These are phyloP conservation scores for Diploscapter pachys DNA, from an alignment of 1,140 invertebrate species.

Conservation along the genomic window DNA sequence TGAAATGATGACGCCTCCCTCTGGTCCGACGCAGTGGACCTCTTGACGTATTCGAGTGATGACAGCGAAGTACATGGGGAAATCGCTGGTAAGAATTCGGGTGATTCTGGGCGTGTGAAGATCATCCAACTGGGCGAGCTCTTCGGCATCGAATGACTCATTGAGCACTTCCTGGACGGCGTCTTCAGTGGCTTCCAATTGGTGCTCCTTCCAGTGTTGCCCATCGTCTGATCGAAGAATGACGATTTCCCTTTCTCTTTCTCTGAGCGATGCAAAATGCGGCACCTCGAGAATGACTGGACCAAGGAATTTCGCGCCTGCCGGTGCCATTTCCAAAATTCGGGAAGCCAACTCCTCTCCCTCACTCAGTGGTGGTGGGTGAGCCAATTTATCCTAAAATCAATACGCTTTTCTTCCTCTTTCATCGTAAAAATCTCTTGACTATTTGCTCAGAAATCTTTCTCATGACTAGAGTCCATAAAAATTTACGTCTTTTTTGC, in stretches of 20 bases:
- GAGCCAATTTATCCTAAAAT: constrained; percentile 76
- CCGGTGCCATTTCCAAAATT: constrained; percentile 92
- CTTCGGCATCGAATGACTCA: constrained; percentile 87
- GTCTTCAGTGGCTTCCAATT: constrained; percentile 90
- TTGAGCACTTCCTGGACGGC: constrained; percentile 89
- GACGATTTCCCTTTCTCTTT: constrained; percentile 93
- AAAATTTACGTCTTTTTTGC: no score
- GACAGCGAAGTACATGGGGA: constrained; percentile 98
- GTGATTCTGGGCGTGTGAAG: constrained; percentile 81
- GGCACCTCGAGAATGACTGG: constrained; percentile 97
- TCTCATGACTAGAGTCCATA: no score
- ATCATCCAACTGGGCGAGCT: constrained; percentile 71
- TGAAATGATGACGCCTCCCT: constrained; percentile 95
- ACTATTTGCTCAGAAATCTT: no score
- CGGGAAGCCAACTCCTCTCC: constrained; percentile 92
- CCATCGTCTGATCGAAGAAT: constrained; percentile 95
- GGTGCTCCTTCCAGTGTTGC: constrained; percentile 95
- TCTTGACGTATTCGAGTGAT: constrained; percentile 93
- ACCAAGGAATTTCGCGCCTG: constrained; percentile 91
- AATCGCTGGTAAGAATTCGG: constrained; percentile 91
- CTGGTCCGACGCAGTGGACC: constrained; percentile 90
- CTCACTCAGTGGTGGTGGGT: constrained; percentile 95
- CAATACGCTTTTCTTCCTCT: neutral
- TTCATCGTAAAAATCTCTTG: no score
- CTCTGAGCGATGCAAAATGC: constrained; percentile 92